These are phyloP conservation scores for Cyanistes caeruleus DNA, from an alignment of 2,113 vertebrate genomes.

Conservation along the genomic window DNA sequence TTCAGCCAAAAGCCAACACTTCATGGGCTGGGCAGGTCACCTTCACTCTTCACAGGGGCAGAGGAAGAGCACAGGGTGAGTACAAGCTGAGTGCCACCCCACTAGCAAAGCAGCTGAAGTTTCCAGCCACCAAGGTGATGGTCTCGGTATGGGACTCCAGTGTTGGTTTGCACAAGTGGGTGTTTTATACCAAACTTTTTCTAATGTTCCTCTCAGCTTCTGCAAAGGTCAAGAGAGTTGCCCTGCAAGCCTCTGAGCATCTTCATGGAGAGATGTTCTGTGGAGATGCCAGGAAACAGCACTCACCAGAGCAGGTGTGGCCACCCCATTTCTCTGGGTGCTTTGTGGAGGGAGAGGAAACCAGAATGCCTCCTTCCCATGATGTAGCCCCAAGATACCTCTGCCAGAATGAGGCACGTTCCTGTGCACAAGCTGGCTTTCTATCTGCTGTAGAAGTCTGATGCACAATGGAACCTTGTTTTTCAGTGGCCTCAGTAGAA, in stretches of 20 bases:
- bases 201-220: background rate
- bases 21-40: background rate
- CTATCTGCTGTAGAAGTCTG: background rate
- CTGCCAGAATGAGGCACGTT: background rate
- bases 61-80: background rate
- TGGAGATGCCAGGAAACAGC: background rate
- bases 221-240: background rate
- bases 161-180: rapidly evolving
- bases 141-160: rapidly evolving
- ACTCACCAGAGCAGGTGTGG: background rate
- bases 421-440: background rate
- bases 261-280: background rate
- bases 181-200: background rate
- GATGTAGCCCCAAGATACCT: background rate
- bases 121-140: background rate
- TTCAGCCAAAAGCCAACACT: background rate
- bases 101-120: background rate
- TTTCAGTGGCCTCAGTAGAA: background rate
- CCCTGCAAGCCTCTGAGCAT: background rate
- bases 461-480: background rate
- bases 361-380: background rate
- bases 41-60: rapidly evolving
- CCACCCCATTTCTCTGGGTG: background rate
- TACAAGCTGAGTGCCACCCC: background rate
- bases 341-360: background rate